A percentile compares a stretch with the other conserved stretches of the same genome.
Evolutionary conservation across 2,797 vertebrate genomes (phyloP).

Genomic region (Myotis myotis): DNA sequence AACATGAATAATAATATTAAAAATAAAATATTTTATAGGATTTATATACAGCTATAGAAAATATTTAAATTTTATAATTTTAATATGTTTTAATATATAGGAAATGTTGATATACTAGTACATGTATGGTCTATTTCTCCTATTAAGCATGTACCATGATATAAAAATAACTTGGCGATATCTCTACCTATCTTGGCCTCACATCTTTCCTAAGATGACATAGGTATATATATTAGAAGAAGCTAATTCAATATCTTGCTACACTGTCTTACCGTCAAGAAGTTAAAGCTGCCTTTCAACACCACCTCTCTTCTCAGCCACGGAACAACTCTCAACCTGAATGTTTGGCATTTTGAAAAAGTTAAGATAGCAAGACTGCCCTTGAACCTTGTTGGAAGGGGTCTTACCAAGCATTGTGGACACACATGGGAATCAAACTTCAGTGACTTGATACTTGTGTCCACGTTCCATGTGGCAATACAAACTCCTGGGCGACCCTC

Average conservation of each 20-base stretch:
- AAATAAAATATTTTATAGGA: neutral
- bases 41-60: neutral
- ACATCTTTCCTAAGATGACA: neutral
- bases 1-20: neutral
- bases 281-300: neutral
- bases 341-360: neutral
- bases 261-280: neutral
- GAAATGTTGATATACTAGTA: neutral
- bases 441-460: neutral
- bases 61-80: neutral
- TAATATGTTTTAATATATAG: neutral
- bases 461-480: neutral
- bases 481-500: neutral
- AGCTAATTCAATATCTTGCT: neutral
- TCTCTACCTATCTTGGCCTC: neutral
- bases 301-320: neutral
- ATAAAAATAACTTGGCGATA: neutral
- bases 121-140: neutral
- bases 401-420: neutral
- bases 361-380: neutral
- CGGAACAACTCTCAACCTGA: neutral
- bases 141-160: neutral
- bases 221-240: neutral
- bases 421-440: neutral
- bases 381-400: neutral